Percentiles rank a stretch among this genome's conserved stretches.
Evolutionary conservation across 1,140 invertebrate genomes (phyloP).

Genomic region (Drosophila ambigua): DNA sequence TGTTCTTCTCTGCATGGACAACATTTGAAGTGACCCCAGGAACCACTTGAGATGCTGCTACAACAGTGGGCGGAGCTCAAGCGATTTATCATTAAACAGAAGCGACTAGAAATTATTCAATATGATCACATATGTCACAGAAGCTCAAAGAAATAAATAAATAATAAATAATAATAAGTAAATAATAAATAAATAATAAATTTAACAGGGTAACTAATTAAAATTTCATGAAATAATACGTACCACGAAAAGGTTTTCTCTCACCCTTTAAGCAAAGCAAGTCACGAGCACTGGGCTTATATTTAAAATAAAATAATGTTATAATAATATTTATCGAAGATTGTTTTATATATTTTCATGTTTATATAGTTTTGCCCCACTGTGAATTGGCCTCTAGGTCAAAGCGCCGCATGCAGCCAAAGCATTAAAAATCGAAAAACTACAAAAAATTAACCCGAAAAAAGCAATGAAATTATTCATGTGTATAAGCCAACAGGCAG

Average conservation of each 20-base stretch:
- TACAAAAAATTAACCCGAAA: conserved; percentile 25
- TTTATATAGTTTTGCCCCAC: conserved; percentile 9
- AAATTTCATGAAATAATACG: no score
- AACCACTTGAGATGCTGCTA: conserved; percentile 19
- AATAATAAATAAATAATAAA: no score
- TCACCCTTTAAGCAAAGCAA: no score
- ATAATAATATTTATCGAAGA: no score
- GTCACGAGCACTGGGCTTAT: no score
- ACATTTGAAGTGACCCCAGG: conserved; percentile 14
- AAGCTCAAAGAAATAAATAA: no score
- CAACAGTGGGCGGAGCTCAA: conserved; percentile 19
- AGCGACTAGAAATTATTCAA: no score
- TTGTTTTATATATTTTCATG: neutral
- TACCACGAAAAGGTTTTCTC: no score
- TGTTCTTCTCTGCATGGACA: conserved; percentile 29
- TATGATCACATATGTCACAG: no score
- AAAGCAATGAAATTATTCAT: conserved; percentile 50
- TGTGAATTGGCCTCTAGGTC: conserved; percentile 47
- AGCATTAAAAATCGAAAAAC: conserved; percentile 15
- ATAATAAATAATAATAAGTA: no score
- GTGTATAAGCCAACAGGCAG: conserved; percentile 26
- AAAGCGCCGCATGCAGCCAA: conserved; percentile 46
- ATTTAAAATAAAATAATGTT: no score
- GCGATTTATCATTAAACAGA: neutral
- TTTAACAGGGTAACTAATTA: no score